These are phyloP conservation scores for Ricordea florida DNA, from an alignment of 92 coral and sea anemone genomes.

Conservation along the genomic window DNA sequence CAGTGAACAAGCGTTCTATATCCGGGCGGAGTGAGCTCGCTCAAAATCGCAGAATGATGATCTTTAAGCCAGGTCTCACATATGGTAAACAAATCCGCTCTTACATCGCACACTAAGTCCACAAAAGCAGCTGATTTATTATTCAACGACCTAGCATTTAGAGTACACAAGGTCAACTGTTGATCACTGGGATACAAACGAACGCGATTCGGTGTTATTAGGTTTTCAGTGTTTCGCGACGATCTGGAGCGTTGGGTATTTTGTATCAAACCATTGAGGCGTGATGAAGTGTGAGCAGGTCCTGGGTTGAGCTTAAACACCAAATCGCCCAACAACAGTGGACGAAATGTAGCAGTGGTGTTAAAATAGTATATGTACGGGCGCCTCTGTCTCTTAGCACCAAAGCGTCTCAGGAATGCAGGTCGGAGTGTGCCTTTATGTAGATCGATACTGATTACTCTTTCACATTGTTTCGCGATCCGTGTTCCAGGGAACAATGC, in stretches of 20 bases:
- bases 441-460: slow-evolving; percentile 13
- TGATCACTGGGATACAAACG: no score
- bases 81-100: no score
- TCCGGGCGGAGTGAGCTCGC: no score
- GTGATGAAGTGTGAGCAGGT: slow-evolving; percentile 6
- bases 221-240: slow-evolving; percentile 27
- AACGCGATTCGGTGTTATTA: no score
- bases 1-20: no score
- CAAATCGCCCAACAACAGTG: slow-evolving; percentile 4
- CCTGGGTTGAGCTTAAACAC: slow-evolving; percentile 1
- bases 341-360: slow-evolving; percentile 21
- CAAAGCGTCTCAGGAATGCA: neutral
- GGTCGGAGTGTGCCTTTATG: neutral
- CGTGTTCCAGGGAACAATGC: neutral
- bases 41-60: no score
- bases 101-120: no score
- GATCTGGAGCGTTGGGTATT: slow-evolving; percentile 22
- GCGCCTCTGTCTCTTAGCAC: neutral
- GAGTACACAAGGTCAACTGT: no score
- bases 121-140: no score
- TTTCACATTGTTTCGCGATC: slow-evolving; percentile 11
- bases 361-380: slow-evolving; percentile 5
- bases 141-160: no score
- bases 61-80: no score
- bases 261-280: slow-evolving; percentile 27